A percentile compares a stretch with the other conserved stretches of the same genome.
Evolutionary conservation across 2,113 vertebrate genomes (phyloP).

Genomic region (Aramus guarauna): DNA sequence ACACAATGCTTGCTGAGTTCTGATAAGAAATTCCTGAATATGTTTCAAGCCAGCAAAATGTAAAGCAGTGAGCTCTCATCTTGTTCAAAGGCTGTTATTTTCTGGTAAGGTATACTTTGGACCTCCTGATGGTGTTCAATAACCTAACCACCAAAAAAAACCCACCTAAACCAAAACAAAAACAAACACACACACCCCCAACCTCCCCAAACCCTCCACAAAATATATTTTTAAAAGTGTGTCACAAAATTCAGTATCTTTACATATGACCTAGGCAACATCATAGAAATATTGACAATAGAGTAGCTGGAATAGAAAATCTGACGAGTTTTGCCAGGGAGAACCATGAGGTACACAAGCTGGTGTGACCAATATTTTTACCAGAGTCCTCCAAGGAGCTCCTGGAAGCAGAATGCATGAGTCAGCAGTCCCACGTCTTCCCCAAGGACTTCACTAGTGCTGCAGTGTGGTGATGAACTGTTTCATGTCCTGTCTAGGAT

Average conservation of each 20-base stretch:
- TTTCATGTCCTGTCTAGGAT: neutral
- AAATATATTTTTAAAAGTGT: neutral
- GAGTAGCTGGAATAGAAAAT: neutral
- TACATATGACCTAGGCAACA: neutral
- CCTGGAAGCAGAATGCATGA: neutral
- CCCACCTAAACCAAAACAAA: too few species aligned
- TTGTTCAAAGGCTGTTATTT: neutral
- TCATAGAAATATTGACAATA: neutral
- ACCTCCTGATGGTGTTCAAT: neutral
- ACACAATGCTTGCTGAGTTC: neutral
- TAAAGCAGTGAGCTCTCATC: neutral
- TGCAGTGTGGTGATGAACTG: neutral
- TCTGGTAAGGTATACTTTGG: neutral
- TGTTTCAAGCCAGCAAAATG: neutral
- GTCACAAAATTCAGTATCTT: neutral
- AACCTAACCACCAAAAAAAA: neutral
- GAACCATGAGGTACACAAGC: neutral
- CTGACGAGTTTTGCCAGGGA: neutral
- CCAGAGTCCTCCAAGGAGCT: neutral
- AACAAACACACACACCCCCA: too few species aligned
- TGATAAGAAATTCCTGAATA: neutral
- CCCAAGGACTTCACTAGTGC: neutral
- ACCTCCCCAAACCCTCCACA: too few species aligned
- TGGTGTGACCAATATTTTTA: neutral
- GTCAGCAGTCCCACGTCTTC: neutral